These are phyloP conservation scores for Pangasianodon gigas DNA, from an alignment of 2,113 vertebrate species.

Conservation along the genomic window DNA sequence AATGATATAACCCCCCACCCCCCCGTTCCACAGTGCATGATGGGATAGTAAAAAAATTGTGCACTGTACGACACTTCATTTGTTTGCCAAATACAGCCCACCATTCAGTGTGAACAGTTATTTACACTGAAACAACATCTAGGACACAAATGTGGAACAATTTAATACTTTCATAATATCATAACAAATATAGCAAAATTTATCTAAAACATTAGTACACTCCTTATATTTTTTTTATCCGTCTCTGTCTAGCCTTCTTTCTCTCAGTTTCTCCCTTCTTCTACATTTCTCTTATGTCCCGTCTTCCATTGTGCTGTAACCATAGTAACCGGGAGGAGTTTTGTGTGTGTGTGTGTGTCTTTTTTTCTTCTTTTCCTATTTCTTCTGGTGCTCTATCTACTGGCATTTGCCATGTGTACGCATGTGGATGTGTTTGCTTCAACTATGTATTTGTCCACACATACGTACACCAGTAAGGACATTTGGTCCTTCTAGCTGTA, in stretches of 20 bases:
- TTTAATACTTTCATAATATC: neutral
- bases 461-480: neutral
- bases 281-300: constrained; percentile 70
- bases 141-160: neutral
- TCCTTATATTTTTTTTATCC: neutral
- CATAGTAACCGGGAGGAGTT: constrained; percentile 71
- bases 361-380: constrained; percentile 52
- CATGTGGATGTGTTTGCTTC: neutral
- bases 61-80: neutral
- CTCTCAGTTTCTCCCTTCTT: constrained; percentile 57
- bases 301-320: constrained; percentile 82
- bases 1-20: neutral
- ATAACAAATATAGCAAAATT: neutral
- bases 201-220: neutral
- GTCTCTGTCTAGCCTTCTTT: neutral
- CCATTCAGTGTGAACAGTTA: neutral
- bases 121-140: neutral
- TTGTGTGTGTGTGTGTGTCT: constrained; percentile 43
- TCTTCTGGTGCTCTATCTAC: constrained; percentile 68
- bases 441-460: neutral
- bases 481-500: neutral
- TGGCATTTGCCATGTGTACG: constrained; percentile 1
- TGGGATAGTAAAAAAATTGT: neutral
- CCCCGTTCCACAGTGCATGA: neutral
- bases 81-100: neutral